Base-by-base conservation (phyloP, 2,888 invertebrate species). In the Drosophila diplacantha region DNA sequence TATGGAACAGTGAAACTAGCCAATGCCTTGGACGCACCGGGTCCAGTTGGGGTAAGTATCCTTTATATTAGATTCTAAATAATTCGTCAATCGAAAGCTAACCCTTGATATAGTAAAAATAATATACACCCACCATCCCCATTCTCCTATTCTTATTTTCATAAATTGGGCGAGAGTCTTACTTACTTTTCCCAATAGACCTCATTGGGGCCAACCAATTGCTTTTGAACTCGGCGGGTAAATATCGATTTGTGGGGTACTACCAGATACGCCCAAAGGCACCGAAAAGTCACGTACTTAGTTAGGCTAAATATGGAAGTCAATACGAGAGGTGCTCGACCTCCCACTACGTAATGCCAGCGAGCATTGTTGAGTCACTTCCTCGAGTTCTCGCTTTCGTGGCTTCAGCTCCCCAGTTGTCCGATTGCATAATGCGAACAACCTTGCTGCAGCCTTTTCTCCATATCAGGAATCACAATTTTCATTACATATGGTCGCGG, bases 11-110 rank as follows among this genome's bases (percentile, higher is more conserved):
- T 81, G 96, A 97, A 90, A 96, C 96, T 69, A 93, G 93, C 86
- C 95, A 96, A 90, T 93, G 97, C 89, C 91, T 97, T 82, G 97
- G 97, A 83, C 92, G 97, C 83, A 96, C 96, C 71, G 96, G 95
- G 82, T 91, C 93, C 86, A 96, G 96, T 90, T 98, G 98, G 98
- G 96, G 97, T 97, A 88, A 96, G 96, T 94, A 69, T 6, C 20
- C 20, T 8, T 32, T 2, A 4, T 8, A 29, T 0, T 14, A 4
- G 2, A 7, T 4, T 18, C 18, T 29, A 5, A 44, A 12, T 12
- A 26, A 18, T 26, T 9, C 11, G 5, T 24, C 8, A 37, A 14
- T 44, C 38, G 16, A n/a, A 20, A 16, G 14, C 29, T 31, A 31
- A 31, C 29, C 8, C 29, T 20, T 14, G 1, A 4, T 7, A 43